phyloP scores from a whole-genome alignment of 2,888 invertebrate genomes.

The Drosophila mercatorum region DNA sequence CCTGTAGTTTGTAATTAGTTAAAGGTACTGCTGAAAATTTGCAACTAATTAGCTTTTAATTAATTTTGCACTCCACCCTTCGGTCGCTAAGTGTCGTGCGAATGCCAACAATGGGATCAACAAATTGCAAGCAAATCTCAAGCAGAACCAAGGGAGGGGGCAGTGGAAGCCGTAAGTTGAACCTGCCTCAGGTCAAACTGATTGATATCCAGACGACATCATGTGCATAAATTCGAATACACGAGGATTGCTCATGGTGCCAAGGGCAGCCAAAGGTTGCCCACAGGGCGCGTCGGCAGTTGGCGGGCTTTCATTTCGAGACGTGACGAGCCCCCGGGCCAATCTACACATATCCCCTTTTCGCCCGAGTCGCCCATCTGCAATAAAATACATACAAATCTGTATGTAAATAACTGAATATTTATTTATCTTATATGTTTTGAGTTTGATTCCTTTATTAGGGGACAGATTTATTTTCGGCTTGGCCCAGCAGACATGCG shows the following conservation, averaged over 20 bases:
- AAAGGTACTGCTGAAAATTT: constrained; percentile 57
- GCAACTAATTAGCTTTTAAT: constrained; percentile 75
- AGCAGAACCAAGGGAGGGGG: constrained; percentile 3
- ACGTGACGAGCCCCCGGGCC: constrained; percentile 29
- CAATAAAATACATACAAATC: constrained; percentile 22
- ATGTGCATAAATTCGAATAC: constrained; percentile 33
- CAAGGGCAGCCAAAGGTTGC: constrained; percentile 33
- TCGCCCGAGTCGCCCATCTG: constrained; percentile 5
- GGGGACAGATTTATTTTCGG: constrained; percentile 47
- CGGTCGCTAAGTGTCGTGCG: constrained; percentile 55
- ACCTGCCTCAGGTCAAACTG: constrained; percentile 47
- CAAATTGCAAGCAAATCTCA: constrained; percentile 9
- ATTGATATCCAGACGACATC: constrained; percentile 60
- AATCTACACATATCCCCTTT: neutral
- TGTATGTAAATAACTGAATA: constrained; percentile 19
- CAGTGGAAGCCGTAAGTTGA: constrained; percentile 5
- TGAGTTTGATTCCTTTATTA: constrained; percentile 33
- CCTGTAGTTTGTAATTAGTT: constrained; percentile 64
- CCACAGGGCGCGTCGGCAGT: constrained; percentile 3
- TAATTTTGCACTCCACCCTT: constrained; percentile 58
- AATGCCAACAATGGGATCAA: constrained; percentile 23
- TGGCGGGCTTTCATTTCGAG: constrained; percentile 27
- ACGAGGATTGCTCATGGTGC: constrained; percentile 24
- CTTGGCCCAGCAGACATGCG: constrained; percentile 31
- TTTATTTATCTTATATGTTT: constrained; percentile 26